phyloP scores from a whole-genome alignment of 1,140 invertebrate species.

The Halictus rubicundus region DNA sequence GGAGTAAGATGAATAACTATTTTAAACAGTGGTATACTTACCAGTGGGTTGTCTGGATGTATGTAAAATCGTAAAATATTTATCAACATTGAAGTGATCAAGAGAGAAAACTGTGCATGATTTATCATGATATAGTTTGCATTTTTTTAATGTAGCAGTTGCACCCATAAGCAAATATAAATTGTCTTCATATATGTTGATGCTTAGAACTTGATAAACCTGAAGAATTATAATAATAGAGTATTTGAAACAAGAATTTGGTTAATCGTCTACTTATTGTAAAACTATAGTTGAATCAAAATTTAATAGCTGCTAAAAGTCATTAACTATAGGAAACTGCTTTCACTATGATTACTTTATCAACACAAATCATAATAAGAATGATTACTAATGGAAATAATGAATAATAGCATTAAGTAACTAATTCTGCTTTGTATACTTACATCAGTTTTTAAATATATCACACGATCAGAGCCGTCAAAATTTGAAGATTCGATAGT shows the following conservation, averaged over 20 bases:
- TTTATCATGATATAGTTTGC: constrained; percentile 78
- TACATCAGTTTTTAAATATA: constrained; percentile 64
- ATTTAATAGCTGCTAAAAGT: too few species aligned
- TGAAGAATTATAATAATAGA: constrained; percentile 42
- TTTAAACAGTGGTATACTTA: background rate
- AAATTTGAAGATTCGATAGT: constrained; percentile 89
- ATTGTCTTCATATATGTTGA: constrained; percentile 84
- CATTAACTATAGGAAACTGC: too few species aligned
- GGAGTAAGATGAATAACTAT: too few species aligned
- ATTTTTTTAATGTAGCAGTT: constrained; percentile 80
- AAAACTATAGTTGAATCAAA: too few species aligned
- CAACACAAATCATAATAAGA: too few species aligned
- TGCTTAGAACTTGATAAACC: constrained; percentile 76
- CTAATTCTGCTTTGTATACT: background rate
- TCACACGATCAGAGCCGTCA: constrained; percentile 86
- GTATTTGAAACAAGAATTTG: background rate
- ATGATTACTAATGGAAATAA: too few species aligned
- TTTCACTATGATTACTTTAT: too few species aligned
- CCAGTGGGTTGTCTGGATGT: constrained; percentile 80
- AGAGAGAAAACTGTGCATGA: constrained; percentile 74
- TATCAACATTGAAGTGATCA: constrained; percentile 62
- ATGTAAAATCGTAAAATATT: constrained; percentile 82
- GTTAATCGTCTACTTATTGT: background rate
- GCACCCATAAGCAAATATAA: constrained; percentile 81
- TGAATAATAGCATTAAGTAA: too few species aligned